Evolutionary conservation across 1,140 invertebrate genomes (phyloP).

Genomic region (Neotoxoptera formosana): DNA sequence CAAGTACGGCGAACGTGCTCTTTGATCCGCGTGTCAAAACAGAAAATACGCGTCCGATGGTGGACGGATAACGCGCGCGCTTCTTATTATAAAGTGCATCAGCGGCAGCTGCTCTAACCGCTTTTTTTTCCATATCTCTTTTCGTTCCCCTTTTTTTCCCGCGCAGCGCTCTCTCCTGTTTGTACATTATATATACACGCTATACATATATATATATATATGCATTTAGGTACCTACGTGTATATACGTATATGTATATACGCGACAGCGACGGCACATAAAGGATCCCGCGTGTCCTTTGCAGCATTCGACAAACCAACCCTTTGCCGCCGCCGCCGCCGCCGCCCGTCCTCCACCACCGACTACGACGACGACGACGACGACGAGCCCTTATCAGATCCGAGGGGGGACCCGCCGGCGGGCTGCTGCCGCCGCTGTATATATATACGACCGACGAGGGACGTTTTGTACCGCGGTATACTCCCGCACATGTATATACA

Average conservation of each 20-base stretch:
- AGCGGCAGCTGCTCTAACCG: conserved; percentile 31
- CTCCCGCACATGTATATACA: not conserved
- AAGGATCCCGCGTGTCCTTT: not conserved
- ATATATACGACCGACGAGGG: not conserved
- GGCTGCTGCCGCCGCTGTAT: not conserved
- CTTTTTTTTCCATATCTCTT: not conserved
- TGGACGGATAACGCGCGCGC: conserved; percentile 37
- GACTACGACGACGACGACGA: too few species aligned
- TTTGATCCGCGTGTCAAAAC: conserved; percentile 51
- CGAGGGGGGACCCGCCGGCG: not conserved
- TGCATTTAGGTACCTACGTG: not conserved
- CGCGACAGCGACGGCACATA: not conserved
- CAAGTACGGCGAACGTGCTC: not conserved
- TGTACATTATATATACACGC: not conserved
- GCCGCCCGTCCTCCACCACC: too few species aligned
- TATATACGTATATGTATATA: not conserved
- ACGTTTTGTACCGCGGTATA: not conserved
- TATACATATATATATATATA: not conserved
- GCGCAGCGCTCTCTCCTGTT: not conserved
- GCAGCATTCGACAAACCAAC: conserved; percentile 29
- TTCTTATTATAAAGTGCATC: conserved; percentile 38
- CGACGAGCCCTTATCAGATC: not conserved
- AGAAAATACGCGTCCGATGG: conserved; percentile 52
- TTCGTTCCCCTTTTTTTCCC: not conserved
- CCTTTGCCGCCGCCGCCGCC: not conserved